Evolutionary conservation across 2,888 invertebrate genomes (phyloP).

Genomic region (Eulithis prunata): DNA sequence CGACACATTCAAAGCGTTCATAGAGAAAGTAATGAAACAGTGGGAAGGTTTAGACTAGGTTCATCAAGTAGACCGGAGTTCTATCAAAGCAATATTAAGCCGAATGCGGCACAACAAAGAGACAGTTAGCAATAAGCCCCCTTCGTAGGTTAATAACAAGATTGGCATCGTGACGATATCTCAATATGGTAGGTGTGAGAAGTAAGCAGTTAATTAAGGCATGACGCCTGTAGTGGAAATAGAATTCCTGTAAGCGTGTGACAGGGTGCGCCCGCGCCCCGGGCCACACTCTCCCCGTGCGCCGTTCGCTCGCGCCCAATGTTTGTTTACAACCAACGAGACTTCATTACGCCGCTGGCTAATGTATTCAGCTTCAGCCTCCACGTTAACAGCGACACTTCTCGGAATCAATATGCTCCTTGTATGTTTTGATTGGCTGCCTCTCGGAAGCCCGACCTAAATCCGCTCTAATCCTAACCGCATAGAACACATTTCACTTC

Average conservation of each 20-base stretch:
- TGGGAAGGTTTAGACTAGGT: conserved; percentile 31
- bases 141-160: conserved; percentile 79
- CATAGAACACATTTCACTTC: conserved; percentile 68
- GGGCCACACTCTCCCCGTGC: conserved; percentile 56
- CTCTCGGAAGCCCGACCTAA: conserved; percentile 58
- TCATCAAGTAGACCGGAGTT: conserved; percentile 36
- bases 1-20: conserved; percentile 27
- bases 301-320: conserved; percentile 60
- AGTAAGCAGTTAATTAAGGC: conserved; percentile 83
- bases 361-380: conserved; percentile 85
- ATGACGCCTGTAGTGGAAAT: conserved; percentile 82
- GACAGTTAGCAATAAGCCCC: conserved; percentile 77
- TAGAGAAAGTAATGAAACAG: conserved; percentile 33
- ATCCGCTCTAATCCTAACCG: conserved; percentile 58
- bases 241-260: conserved; percentile 79
- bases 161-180: conserved; percentile 78
- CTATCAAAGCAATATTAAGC: conserved; percentile 41
- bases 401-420: conserved; percentile 85
- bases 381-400: conserved; percentile 85
- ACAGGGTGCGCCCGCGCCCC: conserved; percentile 76
- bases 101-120: conserved; percentile 40
- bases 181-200: conserved; percentile 83
- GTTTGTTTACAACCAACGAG: conserved; percentile 84
- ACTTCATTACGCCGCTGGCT: conserved; percentile 84
- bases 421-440: conserved; percentile 84